Percentiles rank a stretch among this genome's conserved stretches.
Evolutionary conservation across 2,888 invertebrate species (phyloP).

Genomic region (Cosmia trapezina): DNA sequence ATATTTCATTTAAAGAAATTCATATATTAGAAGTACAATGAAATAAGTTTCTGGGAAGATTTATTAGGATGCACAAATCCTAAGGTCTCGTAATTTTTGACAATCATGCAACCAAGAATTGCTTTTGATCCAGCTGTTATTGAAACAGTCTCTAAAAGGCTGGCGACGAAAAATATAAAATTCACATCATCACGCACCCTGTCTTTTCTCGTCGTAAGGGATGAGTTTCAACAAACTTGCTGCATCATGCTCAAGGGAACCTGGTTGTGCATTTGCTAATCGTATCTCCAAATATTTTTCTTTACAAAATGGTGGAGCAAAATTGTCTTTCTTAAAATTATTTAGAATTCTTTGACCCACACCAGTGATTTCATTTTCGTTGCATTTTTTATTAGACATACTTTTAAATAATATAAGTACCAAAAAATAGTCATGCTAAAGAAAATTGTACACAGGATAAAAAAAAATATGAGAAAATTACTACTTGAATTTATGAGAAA

Average conservation of each 20-base stretch:
- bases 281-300: constrained; percentile 27
- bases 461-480: too few species aligned
- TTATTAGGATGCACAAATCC: neutral
- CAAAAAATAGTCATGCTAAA: too few species aligned
- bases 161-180: constrained; percentile 30
- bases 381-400: too few species aligned
- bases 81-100: neutral
- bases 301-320: constrained; percentile 17
- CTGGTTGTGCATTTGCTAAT: constrained; percentile 44
- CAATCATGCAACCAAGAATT: neutral
- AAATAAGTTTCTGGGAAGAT: neutral
- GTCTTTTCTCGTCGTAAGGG: constrained; percentile 36
- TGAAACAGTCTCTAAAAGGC: constrained; percentile 8
- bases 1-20: too few species aligned
- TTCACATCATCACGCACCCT: constrained; percentile 41
- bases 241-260: constrained; percentile 31
- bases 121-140: constrained; percentile 17
- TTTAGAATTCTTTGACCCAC: neutral
- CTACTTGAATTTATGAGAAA: too few species aligned
- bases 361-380: neutral
- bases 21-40: too few species aligned
- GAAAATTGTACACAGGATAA: too few species aligned
- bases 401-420: too few species aligned
- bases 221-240: constrained; percentile 39
- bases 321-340: neutral